These are phyloP conservation scores for Leptinotarsa rubiginosa DNA, from an alignment of 2,888 invertebrate genomes.

Conservation along the genomic window DNA sequence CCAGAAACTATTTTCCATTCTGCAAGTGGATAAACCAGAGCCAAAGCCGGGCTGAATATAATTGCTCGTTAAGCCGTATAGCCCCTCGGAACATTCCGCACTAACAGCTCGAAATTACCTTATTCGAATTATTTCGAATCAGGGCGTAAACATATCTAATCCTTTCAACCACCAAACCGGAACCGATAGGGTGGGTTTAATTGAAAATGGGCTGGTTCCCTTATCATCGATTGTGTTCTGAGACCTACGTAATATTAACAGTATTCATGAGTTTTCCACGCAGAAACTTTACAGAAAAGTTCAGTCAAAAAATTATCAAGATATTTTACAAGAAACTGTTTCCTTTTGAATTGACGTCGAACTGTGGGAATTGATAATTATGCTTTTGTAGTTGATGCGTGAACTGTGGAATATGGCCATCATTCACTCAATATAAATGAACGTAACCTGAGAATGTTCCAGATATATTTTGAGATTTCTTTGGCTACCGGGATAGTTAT, in stretches of 20 bases:
- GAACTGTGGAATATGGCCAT: too few species aligned
- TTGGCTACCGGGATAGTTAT: too few species aligned
- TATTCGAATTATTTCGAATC: slow-evolving; percentile 47
- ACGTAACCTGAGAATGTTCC: too few species aligned
- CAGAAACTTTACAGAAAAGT: too few species aligned
- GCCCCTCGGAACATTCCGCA: slow-evolving; percentile 45
- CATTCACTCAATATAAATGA: too few species aligned
- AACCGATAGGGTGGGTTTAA: slow-evolving; percentile 40
- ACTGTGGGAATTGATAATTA: too few species aligned
- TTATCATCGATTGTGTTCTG: neutral
- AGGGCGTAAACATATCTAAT: slow-evolving; percentile 47
- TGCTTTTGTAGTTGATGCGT: too few species aligned
- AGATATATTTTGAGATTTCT: too few species aligned
- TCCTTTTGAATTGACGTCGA: too few species aligned
- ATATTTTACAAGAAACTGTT: too few species aligned
- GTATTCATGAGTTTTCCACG: neutral
- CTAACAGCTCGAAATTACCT: slow-evolving; percentile 49
- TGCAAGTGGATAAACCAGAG: slow-evolving; percentile 33
- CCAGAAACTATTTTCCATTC: neutral
- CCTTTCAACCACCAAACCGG: slow-evolving; percentile 44
- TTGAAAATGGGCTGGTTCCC: slow-evolving; percentile 4
- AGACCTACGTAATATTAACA: neutral
- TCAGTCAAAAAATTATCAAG: too few species aligned
- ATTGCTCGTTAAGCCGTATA: slow-evolving; percentile 41
- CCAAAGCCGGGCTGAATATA: slow-evolving; percentile 37